Conservation (phyloP, 2,888 invertebrate species). For the Hylaea fasciaria region DNA sequence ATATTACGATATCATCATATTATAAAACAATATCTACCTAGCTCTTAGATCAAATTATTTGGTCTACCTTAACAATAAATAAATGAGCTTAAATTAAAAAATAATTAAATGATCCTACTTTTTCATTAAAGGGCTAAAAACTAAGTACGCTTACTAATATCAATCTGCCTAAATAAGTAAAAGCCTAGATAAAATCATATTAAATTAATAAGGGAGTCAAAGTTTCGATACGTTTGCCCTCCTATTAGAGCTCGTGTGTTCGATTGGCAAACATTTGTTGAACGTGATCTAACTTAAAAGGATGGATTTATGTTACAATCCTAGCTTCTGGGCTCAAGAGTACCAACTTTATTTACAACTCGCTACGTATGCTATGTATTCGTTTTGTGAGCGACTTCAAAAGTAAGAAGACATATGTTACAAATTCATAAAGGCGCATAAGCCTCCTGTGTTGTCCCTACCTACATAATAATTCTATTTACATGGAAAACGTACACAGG, state of each 20-base stretch:
- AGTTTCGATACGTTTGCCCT: constrained; percentile 70
- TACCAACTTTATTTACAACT: constrained; percentile 67
- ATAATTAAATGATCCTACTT: too few species aligned
- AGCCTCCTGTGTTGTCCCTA: constrained; percentile 42
- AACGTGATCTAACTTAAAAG: constrained; percentile 77
- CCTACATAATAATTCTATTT: constrained; percentile 44
- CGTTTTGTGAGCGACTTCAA: constrained; percentile 47
- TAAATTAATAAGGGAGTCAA: constrained; percentile 61
- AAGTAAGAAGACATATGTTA: constrained; percentile 63
- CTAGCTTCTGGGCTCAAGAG: constrained; percentile 62
- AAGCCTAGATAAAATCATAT: constrained; percentile 31
- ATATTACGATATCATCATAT: too few species aligned
- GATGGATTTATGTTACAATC: constrained; percentile 70
- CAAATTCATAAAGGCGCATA: constrained; percentile 62
- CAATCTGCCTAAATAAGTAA: constrained; percentile 15
- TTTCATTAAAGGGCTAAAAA: too few species aligned
- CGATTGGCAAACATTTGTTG: constrained; percentile 74
- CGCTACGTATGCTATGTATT: constrained; percentile 38
- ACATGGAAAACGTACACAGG: constrained; percentile 37
- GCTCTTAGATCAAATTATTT: too few species aligned
- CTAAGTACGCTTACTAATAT: background rate
- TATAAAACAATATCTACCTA: too few species aligned
- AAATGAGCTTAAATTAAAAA: too few species aligned
- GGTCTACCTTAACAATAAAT: too few species aligned
- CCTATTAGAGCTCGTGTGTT: constrained; percentile 71